phyloP scores from a whole-genome alignment of 2,797 vertebrate species.

The Phoxinus dragarum region DNA sequence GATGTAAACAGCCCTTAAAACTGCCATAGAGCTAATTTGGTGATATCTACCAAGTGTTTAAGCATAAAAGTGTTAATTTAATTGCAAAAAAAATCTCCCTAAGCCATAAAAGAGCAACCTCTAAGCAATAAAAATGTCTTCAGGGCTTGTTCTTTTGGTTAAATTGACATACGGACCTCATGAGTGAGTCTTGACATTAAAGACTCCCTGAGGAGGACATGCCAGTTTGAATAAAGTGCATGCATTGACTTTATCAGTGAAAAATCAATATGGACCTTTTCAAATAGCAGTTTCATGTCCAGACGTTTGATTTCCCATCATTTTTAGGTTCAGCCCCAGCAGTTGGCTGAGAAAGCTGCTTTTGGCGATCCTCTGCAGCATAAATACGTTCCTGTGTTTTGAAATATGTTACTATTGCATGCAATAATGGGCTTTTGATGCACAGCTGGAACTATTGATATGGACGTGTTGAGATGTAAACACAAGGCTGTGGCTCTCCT shows the following conservation, averaged over 20 bases:
- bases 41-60: background rate
- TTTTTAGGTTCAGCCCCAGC: conserved; percentile 38
- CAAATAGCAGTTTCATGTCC: conserved; percentile 29
- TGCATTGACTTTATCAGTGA: conserved; percentile 53
- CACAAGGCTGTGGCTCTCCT: background rate
- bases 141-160: background rate
- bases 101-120: background rate
- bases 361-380: conserved; percentile 15
- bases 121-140: background rate
- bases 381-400: background rate
- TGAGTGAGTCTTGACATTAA: conserved; percentile 63
- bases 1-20: background rate
- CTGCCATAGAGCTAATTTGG: background rate
- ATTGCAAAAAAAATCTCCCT: background rate
- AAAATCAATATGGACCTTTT: conserved; percentile 47
- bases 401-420: conserved; percentile 7
- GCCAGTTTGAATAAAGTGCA: conserved; percentile 48
- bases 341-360: conserved; percentile 27
- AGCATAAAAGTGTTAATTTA: background rate
- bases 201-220: conserved; percentile 38
- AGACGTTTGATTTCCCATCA: conserved; percentile 44
- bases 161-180: background rate
- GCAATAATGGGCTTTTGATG: conserved; percentile 34
- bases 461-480: conserved; percentile 34
- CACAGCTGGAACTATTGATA: conserved; percentile 34